phyloP scores from a whole-genome alignment of 2,113 vertebrate genomes.

The Condylura cristata region DNA sequence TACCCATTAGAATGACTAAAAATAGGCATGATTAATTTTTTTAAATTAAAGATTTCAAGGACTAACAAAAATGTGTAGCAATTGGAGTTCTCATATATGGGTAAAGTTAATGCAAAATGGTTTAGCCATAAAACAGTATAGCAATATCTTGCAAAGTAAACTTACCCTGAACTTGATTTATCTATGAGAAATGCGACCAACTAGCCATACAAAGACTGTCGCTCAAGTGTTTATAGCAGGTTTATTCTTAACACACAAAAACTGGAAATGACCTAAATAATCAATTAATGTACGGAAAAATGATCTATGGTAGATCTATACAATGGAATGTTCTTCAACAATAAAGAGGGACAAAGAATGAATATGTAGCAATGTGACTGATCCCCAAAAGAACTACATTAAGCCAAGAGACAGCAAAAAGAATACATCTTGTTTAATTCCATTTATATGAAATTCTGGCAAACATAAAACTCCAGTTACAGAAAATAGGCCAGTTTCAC shows the following conservation, averaged over 20 bases:
- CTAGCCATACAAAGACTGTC: neutral
- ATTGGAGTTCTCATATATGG: neutral
- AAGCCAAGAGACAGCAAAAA: neutral
- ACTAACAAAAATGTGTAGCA: neutral
- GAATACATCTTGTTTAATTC: neutral
- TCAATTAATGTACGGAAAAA: neutral
- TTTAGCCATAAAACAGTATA: neutral
- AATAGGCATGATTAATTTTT: neutral
- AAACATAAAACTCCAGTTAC: neutral
- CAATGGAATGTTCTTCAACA: neutral
- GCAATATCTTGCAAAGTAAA: neutral
- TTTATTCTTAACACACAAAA: neutral
- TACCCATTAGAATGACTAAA: neutral
- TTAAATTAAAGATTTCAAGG: neutral
- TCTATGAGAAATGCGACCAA: neutral
- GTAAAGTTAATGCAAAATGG: neutral
- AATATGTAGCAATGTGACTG: neutral
- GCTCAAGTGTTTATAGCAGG: neutral
- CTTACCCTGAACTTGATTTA: neutral
- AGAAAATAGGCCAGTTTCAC: neutral
- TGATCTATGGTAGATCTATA: neutral
- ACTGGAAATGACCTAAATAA: neutral
- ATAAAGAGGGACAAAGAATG: neutral
- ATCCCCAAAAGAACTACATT: neutral
- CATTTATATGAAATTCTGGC: neutral